phyloP scores from a whole-genome alignment of 2,888 invertebrate species.

The Heteromurus nitidus region DNA sequence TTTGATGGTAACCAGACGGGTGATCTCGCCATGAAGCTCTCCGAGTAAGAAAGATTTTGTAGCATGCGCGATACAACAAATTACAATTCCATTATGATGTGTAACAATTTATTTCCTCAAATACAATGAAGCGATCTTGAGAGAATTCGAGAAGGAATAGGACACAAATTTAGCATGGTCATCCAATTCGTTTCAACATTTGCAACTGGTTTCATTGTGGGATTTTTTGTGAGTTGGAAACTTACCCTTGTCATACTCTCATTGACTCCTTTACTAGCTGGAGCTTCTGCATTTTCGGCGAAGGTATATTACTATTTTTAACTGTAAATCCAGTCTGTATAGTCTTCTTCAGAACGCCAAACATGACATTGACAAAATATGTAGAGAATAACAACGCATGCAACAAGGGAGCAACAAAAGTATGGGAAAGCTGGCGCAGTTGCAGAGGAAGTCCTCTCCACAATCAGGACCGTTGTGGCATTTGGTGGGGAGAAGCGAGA shows the following conservation, averaged over 20 bases:
- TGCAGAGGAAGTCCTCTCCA: conserved; percentile 76
- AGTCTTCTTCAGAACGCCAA: too few relatives aligned
- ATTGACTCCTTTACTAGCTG: conserved; percentile 77
- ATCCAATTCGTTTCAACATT: conserved; percentile 76
- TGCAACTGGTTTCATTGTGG: conserved; percentile 76
- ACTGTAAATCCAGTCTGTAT: not conserved
- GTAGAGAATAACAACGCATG: conserved; percentile 76
- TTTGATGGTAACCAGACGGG: conserved; percentile 76
- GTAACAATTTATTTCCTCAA: conserved; percentile 66
- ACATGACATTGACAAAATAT: too few relatives aligned
- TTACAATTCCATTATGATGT: not conserved
- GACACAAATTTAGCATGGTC: conserved; percentile 77
- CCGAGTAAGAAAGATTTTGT: too few relatives aligned
- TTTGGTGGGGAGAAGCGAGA: conserved; percentile 76
- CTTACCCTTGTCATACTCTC: conserved; percentile 78
- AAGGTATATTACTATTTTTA: conserved; percentile 73
- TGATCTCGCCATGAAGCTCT: conserved; percentile 77
- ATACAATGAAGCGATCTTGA: conserved; percentile 79
- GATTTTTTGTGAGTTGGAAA: conserved; percentile 78
- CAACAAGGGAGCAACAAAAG: conserved; percentile 76
- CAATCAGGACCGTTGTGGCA: conserved; percentile 76
- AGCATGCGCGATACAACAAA: too few relatives aligned
- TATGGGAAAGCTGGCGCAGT: conserved; percentile 78
- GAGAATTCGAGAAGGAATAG: conserved; percentile 77
- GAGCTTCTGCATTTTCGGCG: conserved; percentile 76